Conservation (phyloP, 2,113 vertebrate genomes). For the Sceloporus tristichus region DNA sequence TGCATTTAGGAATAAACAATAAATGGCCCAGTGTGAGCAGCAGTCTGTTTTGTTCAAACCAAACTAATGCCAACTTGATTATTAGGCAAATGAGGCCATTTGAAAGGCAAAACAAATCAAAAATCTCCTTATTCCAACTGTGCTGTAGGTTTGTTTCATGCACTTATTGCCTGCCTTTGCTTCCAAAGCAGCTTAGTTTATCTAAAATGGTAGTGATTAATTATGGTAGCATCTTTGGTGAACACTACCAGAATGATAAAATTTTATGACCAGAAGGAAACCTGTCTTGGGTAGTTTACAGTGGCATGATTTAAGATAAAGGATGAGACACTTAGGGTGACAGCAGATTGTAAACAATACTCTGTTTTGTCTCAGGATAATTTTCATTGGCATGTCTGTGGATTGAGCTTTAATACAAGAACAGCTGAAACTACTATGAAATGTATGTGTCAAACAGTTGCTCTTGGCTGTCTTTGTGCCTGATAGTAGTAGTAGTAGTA, state of each 20-base stretch:
- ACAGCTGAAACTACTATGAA: background rate
- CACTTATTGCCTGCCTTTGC: background rate
- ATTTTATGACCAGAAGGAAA: background rate
- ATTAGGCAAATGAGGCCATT: background rate
- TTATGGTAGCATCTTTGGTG: background rate
- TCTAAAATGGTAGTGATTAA: background rate
- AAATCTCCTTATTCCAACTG: background rate
- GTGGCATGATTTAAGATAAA: background rate
- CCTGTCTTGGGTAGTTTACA: background rate
- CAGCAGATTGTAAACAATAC: background rate
- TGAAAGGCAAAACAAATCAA: constrained; percentile 1
- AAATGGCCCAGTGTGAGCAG: background rate
- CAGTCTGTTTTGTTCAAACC: background rate
- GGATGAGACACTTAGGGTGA: background rate
- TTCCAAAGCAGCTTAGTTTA: background rate
- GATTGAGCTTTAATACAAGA: background rate
- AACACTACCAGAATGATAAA: background rate
- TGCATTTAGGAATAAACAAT: constrained; percentile 8
- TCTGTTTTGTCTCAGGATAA: background rate
- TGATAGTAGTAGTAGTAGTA: no score
- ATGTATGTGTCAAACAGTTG: background rate
- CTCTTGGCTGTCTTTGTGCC: background rate
- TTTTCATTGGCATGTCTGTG: background rate
- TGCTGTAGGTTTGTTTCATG: background rate
- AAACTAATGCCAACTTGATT: background rate